Evolutionary conservation across 2,113 vertebrate genomes (phyloP).

Genomic region (Tragulus kanchil): DNA sequence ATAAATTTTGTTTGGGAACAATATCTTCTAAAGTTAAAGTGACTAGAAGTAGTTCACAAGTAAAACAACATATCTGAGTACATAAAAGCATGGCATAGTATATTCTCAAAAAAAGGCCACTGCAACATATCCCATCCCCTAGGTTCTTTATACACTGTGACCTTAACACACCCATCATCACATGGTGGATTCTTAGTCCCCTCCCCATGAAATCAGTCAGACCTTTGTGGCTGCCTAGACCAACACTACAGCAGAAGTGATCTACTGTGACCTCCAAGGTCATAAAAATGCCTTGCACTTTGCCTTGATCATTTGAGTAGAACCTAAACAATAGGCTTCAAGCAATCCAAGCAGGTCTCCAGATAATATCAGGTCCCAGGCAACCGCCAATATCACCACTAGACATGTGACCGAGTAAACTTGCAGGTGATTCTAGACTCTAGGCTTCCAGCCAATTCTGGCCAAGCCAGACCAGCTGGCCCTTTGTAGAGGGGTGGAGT

Average conservation of each 20-base stretch:
- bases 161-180: neutral
- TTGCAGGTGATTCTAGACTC: neutral
- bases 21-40: slow-evolving; percentile 18
- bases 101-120: neutral
- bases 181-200: neutral
- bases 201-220: neutral
- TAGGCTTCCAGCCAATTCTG: neutral
- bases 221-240: neutral
- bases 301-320: neutral
- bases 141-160: neutral
- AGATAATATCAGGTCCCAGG: neutral
- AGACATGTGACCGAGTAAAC: neutral
- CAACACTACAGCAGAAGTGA: neutral
- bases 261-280: neutral
- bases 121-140: neutral
- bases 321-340: neutral
- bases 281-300: neutral
- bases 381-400: neutral
- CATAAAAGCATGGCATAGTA: neutral
- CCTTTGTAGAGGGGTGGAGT: rapidly evolving
- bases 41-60: neutral
- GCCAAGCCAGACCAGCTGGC: neutral
- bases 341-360: neutral
- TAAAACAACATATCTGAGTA: slow-evolving; percentile 1
- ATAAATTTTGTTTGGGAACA: neutral